Base-by-base conservation (phyloP, 2,888 invertebrate species). In the Eristalis arbustorum region DNA sequence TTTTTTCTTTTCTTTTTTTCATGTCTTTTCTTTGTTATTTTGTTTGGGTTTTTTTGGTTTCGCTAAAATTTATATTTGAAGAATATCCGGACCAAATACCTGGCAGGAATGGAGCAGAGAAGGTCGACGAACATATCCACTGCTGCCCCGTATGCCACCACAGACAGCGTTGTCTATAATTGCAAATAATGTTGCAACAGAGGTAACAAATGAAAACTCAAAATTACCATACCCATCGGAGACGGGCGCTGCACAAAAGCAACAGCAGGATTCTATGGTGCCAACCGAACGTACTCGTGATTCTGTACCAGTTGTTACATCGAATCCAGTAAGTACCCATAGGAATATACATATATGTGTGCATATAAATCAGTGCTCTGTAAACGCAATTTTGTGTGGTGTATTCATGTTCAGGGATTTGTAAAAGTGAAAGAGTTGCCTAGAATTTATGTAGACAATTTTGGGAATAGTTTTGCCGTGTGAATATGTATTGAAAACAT, bases 81-180 rank as follows among this genome's bases (percentile, higher is more conserved):
- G 95, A 91, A 93, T 96, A 90, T 94, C 94, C 89, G 96, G 96
- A 63, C 95, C 95, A 69, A 95, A 95, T 91, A 95, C 95, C 82
- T 94, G 94, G 81, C 93, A 94, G 89, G 96, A 96, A 93, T 98
- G 98, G 98, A 95, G 96, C 88, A 95, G 96, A 89, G 98, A 98
- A 93, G 98, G 98, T 14, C 94, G 98, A 49, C 94, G 98, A 89
- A 93, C 96, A 84, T 95, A 97, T 89, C 98, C 98, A 2, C 93
- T 98, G 64, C 93, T 98, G 93, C 96, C 97, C 6, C 94, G 98
- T 82, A 95, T 96, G n/a, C 95, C 96, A 72, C 96, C 98, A 8
- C 97, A 97, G 91, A 97, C 98, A 6, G 96, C 96, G 56, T 96
- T 97, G 91, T 96, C 97, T 81, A 95, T 96, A 87, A 94, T 97